Conservation (phyloP, 1,140 invertebrate genomes). For the Scaptodrosophila lebanonensis region DNA sequence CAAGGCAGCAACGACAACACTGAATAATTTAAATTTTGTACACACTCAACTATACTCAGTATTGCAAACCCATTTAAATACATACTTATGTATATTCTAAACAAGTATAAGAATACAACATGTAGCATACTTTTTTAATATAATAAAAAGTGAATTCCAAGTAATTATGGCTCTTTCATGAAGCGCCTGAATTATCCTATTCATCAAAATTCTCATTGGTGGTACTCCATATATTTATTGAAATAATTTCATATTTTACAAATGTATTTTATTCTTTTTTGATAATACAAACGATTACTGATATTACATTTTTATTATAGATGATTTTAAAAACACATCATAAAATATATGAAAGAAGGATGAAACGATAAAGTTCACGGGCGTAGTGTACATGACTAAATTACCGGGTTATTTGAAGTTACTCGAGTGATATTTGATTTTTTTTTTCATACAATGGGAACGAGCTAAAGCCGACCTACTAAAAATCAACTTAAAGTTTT, state of each 20-base stretch:
- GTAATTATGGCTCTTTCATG: too few relatives aligned
- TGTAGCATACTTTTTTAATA: constrained; percentile 55
- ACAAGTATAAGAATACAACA: constrained; percentile 24
- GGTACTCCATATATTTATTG: constrained; percentile 67
- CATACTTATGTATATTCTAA: constrained; percentile 38
- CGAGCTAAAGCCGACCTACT: constrained; percentile 62
- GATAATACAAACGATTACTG: constrained; percentile 72
- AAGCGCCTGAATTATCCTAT: too few relatives aligned
- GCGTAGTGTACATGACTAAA: too few relatives aligned
- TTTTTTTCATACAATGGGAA: constrained; percentile 18
- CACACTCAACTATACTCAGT: not conserved
- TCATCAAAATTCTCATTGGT: constrained; percentile 4
- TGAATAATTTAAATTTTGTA: too few relatives aligned
- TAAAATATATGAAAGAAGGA: constrained; percentile 39
- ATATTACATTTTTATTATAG: constrained; percentile 72
- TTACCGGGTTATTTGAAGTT: too few relatives aligned
- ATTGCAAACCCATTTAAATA: constrained; percentile 34
- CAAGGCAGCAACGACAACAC: constrained; percentile 26
- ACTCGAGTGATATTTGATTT: too few relatives aligned
- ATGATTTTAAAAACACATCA: constrained; percentile 63
- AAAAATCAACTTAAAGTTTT: constrained; percentile 51
- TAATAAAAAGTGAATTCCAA: too few relatives aligned
- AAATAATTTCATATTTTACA: constrained; percentile 66
- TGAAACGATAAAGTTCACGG: constrained; percentile 37
- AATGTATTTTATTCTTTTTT: constrained; percentile 64